Conservation (phyloP, 2,113 vertebrate genomes). For the Actinemys pallida region DNA sequence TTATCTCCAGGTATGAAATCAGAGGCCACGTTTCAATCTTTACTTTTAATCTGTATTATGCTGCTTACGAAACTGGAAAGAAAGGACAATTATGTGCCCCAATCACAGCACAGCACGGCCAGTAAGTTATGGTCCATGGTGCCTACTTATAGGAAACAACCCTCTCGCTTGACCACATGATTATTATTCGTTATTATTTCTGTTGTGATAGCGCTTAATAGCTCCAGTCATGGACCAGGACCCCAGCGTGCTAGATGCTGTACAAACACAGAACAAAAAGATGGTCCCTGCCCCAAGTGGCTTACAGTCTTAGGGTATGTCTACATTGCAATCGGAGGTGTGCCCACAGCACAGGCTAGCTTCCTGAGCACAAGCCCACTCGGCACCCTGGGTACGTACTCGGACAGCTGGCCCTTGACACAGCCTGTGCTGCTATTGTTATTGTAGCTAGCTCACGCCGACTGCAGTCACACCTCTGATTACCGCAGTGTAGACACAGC, state of each 20-base stretch:
- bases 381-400: no score
- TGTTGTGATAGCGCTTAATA: no score
- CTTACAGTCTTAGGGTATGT: not conserved
- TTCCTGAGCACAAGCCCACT: no score
- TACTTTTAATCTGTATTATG: accelerated
- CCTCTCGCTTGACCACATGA: not conserved
- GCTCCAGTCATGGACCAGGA: not conserved
- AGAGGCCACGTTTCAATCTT: not conserved
- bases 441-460: no score
- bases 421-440: no score
- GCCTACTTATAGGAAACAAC: not conserved
- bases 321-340: no score
- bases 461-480: not conserved
- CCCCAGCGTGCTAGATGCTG: not conserved
- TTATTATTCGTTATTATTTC: not conserved
- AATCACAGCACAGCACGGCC: not conserved
- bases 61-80: not conserved
- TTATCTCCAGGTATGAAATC: not conserved
- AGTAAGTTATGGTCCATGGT: no score
- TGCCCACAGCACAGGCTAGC: no score
- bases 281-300: not conserved
- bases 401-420: no score
- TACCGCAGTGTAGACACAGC: not conserved
- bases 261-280: not conserved
- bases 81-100: not conserved